These are phyloP conservation scores for Berghia stephanieae DNA, from an alignment of 1,140 invertebrate genomes.

Conservation along the genomic window DNA sequence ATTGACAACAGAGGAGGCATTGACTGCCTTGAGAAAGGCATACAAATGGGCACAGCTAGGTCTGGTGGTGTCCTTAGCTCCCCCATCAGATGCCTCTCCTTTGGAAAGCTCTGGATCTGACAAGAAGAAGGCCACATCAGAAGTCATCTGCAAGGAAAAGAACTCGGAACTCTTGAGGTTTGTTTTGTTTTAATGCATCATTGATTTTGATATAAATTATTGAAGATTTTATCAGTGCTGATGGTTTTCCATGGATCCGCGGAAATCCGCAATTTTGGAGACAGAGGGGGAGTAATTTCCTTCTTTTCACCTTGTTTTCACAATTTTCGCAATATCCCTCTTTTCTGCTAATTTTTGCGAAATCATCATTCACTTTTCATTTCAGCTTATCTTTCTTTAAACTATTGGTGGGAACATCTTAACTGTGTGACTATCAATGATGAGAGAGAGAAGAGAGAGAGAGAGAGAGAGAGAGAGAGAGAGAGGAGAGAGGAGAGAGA, in stretches of 20 bases:
- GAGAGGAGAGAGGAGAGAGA: too few species aligned
- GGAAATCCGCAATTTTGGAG: too few species aligned
- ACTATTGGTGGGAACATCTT: too few species aligned
- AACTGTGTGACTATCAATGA: too few species aligned
- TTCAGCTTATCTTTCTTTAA: too few species aligned
- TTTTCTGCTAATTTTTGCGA: too few species aligned
- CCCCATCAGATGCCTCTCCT: slow-evolving; percentile 56
- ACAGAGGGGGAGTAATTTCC: background rate
- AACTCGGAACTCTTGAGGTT: slow-evolving; percentile 65
- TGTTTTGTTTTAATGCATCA: background rate
- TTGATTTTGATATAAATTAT: background rate
- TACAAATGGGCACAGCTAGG: slow-evolving; percentile 66
- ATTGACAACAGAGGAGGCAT: slow-evolving; percentile 62
- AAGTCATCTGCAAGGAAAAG: slow-evolving; percentile 64
- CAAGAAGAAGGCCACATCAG: slow-evolving; percentile 61
- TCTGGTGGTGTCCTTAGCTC: slow-evolving; percentile 63
- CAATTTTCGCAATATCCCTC: too few species aligned
- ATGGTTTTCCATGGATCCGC: too few species aligned
- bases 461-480: too few species aligned
- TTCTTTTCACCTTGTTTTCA: too few species aligned
- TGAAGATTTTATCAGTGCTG: background rate
- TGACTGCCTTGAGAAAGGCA: slow-evolving; percentile 60
- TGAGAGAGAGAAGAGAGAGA: too few species aligned
- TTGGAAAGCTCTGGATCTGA: slow-evolving; percentile 44
- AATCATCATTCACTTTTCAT: too few species aligned